Percentiles rank a stretch among this genome's conserved stretches.
phyloP scores from a whole-genome alignment of 2,888 invertebrate species.

The Serripes groenlandicus region DNA sequence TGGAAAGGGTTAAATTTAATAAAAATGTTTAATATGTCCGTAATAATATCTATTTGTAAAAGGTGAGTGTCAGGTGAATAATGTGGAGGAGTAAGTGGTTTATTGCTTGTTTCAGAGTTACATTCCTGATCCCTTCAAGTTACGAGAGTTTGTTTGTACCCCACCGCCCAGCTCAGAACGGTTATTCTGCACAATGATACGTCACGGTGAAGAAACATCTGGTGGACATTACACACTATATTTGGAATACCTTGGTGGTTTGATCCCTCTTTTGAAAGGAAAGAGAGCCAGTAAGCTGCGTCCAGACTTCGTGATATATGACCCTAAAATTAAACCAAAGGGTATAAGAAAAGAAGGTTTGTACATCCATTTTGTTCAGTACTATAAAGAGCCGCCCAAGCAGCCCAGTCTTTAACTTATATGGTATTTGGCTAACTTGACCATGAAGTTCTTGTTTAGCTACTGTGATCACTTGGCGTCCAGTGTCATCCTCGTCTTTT shows the following conservation, averaged over 20 bases:
- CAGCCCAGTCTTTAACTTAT: too few species aligned
- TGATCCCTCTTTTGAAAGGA: constrained; percentile 98
- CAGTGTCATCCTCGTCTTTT: too few species aligned
- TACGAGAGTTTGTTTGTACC: constrained; percentile 97
- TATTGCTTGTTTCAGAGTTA: constrained; percentile 91
- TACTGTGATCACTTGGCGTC: too few species aligned
- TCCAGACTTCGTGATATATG: constrained; percentile 97
- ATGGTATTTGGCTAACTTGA: too few species aligned
- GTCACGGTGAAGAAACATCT: constrained; percentile 90
- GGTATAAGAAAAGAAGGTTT: constrained; percentile 72
- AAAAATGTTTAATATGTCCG: too few species aligned
- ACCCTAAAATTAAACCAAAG: constrained; percentile 86
- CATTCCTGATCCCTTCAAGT: constrained; percentile 95
- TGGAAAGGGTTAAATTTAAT: too few species aligned
- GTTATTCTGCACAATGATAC: constrained; percentile 98
- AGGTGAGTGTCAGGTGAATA: too few species aligned
- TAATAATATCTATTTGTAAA: too few species aligned
- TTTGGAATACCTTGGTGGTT: constrained; percentile 97
- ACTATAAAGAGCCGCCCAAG: too few species aligned
- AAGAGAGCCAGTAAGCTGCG: constrained; percentile 98
- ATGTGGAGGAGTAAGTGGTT: background rate
- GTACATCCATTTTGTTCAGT: background rate
- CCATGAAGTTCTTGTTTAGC: too few species aligned
- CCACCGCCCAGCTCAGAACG: constrained; percentile 95
- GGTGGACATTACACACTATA: constrained; percentile 89